Base-by-base conservation (phyloP, 2,888 invertebrate species). In the Clivina fossor region DNA sequence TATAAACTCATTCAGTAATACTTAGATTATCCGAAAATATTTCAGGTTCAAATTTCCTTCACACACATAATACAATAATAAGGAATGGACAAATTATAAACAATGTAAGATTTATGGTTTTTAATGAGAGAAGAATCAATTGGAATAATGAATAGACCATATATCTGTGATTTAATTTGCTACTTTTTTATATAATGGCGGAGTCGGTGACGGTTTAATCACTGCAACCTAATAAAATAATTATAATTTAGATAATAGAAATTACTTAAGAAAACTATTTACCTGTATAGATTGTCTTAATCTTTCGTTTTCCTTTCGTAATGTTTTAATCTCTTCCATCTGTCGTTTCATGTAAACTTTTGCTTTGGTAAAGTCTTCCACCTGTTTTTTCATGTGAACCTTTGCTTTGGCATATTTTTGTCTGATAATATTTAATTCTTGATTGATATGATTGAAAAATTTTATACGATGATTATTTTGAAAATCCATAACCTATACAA, bases 401-500 rank as follows among this genome's bases (percentile, higher is more conserved):
- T 71, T 73, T 1, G 66, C 64, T 56, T 58, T 63, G 3, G 54
- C 61, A 43, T 73, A 72, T 61, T 72, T 72, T 30, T 58, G 57
- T 3, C 43, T 38, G 15, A 68, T 26, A 8, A 60, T 57, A 55
- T 68, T 63, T 9, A 63, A n/a, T 19, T 50, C 20, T 30, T 30
- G 5, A 19, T 9, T 1, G 9, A 26, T n/a, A 30, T 50, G 26
- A 7, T 38, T 22, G 7, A 28, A 48, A 16, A 68, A 59, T 22
- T 60, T 58, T 13, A 49, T 58, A 15, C 61, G 61, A 24, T 72
- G 68, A 43, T 62, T 62, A 8, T 58, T 57, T 65, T 72, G 72
- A 59, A 71, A 72, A 15, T 46, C 58, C 11, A 33, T 40, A 13
- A 63, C 54, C 65, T 65, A 43, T 2, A n/a, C n/a, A n/a, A n/a